phyloP scores from a whole-genome alignment of 1,140 invertebrate genomes.

The Saccostrea echinata region DNA sequence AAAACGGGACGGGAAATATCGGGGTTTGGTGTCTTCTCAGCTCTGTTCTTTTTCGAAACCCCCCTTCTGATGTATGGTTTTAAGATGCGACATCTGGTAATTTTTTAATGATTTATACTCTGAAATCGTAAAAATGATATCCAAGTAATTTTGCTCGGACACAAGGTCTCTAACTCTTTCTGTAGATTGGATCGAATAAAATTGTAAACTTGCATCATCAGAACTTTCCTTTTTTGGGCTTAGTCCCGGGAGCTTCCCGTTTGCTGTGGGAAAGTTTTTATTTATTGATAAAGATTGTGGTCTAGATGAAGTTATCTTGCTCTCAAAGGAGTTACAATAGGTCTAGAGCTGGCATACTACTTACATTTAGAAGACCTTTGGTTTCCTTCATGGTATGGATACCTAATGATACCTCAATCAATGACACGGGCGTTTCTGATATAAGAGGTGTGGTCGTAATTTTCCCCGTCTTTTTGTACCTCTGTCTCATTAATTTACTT shows the following conservation, averaged over 20 bases:
- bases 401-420: not conserved
- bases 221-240: not conserved
- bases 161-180: not conserved
- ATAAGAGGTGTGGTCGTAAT: not conserved
- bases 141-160: not conserved
- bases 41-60: not conserved
- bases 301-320: not conserved
- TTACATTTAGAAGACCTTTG: not conserved
- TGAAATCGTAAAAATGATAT: not conserved
- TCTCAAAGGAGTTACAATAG: not conserved
- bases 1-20: not conserved
- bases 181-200: not conserved
- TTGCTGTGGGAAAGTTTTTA: not conserved
- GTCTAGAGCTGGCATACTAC: not conserved
- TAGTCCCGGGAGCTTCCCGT: not conserved
- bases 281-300: not conserved
- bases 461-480: not conserved
- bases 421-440: not conserved
- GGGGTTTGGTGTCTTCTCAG: not conserved
- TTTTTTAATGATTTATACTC: not conserved
- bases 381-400: constrained; percentile 22
- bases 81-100: not conserved
- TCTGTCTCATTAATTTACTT: not conserved
- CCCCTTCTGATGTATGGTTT: not conserved
- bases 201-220: not conserved